Evolutionary conservation across 2,888 invertebrate genomes (phyloP), one percentile per base, ranked within the genome.

Genomic region (Eilema sororculum): DNA sequence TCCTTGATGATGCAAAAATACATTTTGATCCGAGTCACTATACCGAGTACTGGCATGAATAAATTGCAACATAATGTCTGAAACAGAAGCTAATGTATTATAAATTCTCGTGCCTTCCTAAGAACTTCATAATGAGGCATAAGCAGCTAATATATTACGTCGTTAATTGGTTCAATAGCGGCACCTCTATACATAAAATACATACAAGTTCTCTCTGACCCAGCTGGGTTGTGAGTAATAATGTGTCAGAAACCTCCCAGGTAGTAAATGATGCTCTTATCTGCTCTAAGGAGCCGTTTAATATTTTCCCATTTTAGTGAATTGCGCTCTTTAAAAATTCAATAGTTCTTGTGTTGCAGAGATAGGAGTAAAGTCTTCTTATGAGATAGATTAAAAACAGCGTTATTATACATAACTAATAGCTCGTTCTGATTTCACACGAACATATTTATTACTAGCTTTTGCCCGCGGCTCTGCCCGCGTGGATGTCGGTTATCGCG

Each of bases 161-260:
- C 52, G n/a, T 52, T n/a, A n/a, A 52, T 52, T 52, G 9, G 52
- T 52, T n/a, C 9, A n/a, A n/a, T 52, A n/a, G n/a, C 52, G 9
- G 52, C 52, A 8, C 20, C n/a, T 6, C 52, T 52, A 52, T n/a
- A n/a, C 2, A 52, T 52, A 52, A 52, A 52, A 52, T 52, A 52
- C n/a, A n/a, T n/a, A n/a, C 9, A 9, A 9, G 20, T n/a, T 52
- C 20, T n/a, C 8, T n/a, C 52, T 52, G 52, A n/a, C 52, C 52
- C 52, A 52, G 52, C 20, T n/a, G 52, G 52, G n/a, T 52, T 52
- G n/a, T 52, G 52, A 52, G 52, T 52, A 52, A 52, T 52, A 52
- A 52, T n/a, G n/a, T 52, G 52, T 52, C 52, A 52, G n/a, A 52
- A 52, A 52, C 8, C 52, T 8, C n/a, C 20, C 52, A 52, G 52